These are phyloP conservation scores for Eupsilia transversa DNA, from an alignment of 2,888 invertebrate genomes.

Conservation along the genomic window DNA sequence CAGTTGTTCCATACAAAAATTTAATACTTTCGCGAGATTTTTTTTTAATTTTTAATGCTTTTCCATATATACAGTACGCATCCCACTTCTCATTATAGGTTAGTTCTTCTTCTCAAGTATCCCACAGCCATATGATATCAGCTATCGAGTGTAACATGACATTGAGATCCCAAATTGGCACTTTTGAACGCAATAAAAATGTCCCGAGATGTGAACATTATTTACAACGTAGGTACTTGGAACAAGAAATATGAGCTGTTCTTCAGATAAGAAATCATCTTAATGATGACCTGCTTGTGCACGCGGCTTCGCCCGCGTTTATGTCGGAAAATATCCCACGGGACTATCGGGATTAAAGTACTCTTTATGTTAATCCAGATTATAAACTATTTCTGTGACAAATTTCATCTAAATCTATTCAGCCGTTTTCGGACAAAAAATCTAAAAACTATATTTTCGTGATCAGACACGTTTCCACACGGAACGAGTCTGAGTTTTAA, in stretches of 20 bases:
- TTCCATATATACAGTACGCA: not conserved
- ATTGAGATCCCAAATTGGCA: constrained; percentile 77
- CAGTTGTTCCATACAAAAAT: not conserved
- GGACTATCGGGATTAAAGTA: no score
- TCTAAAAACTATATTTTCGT: no score
- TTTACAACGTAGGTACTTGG: constrained; percentile 31
- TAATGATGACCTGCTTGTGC: not conserved
- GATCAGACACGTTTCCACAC: no score
- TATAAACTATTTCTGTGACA: no score
- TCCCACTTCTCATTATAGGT: constrained; percentile 51
- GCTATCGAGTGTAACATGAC: constrained; percentile 71
- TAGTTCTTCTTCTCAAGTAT: constrained; percentile 59
- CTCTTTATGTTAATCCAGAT: no score
- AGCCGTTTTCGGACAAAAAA: no score
- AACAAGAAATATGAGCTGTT: constrained; percentile 39
- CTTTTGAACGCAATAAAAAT: constrained; percentile 75
- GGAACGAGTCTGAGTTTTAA: no score
- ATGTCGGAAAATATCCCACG: no score
- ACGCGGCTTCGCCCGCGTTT: no score
- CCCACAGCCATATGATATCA: constrained; percentile 66
- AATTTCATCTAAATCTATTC: no score
- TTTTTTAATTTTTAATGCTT: no score
- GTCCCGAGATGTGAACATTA: constrained; percentile 47
- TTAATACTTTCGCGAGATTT: not conserved
- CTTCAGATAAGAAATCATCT: constrained; percentile 14